Evolutionary conservation across 2,113 vertebrate species (phyloP).

Genomic region (Periophthalmus modestus): DNA sequence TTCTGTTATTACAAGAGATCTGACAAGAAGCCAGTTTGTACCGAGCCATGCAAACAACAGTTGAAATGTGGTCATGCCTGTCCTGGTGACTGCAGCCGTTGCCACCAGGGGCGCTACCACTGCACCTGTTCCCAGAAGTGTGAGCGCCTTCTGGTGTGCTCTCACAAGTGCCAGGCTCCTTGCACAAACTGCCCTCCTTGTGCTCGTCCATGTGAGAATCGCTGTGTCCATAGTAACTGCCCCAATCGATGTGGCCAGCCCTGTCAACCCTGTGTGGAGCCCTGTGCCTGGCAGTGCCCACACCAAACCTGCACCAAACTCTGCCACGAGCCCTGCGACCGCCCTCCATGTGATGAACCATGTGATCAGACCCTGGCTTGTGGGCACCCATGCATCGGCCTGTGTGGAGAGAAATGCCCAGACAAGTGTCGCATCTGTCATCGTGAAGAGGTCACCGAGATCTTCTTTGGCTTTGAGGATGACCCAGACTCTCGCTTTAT

Average conservation of each 20-base stretch:
- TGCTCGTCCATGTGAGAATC: constrained; percentile 80
- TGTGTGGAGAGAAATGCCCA: constrained; percentile 92
- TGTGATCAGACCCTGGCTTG: constrained; percentile 80
- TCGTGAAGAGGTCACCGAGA: constrained; percentile 82
- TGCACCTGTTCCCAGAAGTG: constrained; percentile 75
- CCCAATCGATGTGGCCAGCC: constrained; percentile 82
- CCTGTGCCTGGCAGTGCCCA: constrained; percentile 85
- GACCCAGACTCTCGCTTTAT: constrained; percentile 84
- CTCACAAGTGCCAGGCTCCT: constrained; percentile 84
- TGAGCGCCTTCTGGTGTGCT: constrained; percentile 82
- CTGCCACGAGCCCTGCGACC: constrained; percentile 88
- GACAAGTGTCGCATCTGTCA: constrained; percentile 86
- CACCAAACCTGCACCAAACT: constrained; percentile 86
- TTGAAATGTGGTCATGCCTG: constrained; percentile 86
- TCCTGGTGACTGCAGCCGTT: constrained; percentile 80
- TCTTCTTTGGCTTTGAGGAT: constrained; percentile 91
- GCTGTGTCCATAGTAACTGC: constrained; percentile 87
- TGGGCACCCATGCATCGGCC: constrained; percentile 86
- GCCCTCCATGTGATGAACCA: constrained; percentile 82
- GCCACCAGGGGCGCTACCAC: constrained; percentile 86
- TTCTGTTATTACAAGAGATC: constrained; percentile 67
- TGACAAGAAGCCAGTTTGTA: constrained; percentile 53
- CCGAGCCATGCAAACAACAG: constrained; percentile 60
- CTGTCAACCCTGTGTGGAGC: constrained; percentile 86
- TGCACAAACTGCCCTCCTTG: constrained; percentile 88